Evolutionary conservation across 2,797 vertebrate genomes (phyloP).

Genomic region (Pogonophryne albipinna): DNA sequence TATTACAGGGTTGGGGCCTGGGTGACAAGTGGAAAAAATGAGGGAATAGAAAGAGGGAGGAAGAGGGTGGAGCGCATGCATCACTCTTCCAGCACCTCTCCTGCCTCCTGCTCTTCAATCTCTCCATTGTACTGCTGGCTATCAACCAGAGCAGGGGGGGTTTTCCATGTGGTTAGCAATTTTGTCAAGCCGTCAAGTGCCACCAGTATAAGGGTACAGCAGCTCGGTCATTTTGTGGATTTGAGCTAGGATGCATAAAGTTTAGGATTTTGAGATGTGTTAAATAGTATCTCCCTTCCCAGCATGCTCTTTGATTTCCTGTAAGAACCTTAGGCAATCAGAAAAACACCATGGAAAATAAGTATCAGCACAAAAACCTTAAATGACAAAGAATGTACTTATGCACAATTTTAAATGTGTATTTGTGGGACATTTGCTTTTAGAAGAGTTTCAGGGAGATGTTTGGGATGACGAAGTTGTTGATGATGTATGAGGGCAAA

Average conservation of each 20-base stretch:
- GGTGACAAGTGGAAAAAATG: constrained; percentile 29
- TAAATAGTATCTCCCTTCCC: constrained; percentile 62
- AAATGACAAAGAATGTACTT: too few relatives aligned
- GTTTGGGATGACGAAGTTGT: background rate
- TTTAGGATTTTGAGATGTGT: constrained; percentile 46
- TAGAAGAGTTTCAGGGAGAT: background rate
- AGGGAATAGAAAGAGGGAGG: constrained; percentile 39
- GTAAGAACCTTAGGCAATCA: constrained; percentile 29
- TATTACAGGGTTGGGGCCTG: constrained; percentile 37
- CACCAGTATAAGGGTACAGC: constrained; percentile 53
- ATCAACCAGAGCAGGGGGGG: constrained; percentile 59
- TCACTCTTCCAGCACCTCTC: constrained; percentile 47
- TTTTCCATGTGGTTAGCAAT: constrained; percentile 71
- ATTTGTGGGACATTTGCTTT: background rate
- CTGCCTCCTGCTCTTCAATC: constrained; percentile 64
- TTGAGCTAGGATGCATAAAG: constrained; percentile 61
- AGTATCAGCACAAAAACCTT: background rate
- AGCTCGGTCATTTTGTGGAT: constrained; percentile 60
- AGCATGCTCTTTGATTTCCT: constrained; percentile 51
- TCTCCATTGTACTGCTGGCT: constrained; percentile 60
- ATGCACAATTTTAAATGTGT: background rate
- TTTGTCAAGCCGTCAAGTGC: constrained; percentile 63
- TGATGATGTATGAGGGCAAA: background rate
- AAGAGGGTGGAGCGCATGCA: constrained; percentile 31
- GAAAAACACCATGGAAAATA: constrained; percentile 25